Evolutionary conservation across 2,797 vertebrate species (phyloP), one percentile per base, ranked within the genome.

Genomic region (Coreius guichenoti): DNA sequence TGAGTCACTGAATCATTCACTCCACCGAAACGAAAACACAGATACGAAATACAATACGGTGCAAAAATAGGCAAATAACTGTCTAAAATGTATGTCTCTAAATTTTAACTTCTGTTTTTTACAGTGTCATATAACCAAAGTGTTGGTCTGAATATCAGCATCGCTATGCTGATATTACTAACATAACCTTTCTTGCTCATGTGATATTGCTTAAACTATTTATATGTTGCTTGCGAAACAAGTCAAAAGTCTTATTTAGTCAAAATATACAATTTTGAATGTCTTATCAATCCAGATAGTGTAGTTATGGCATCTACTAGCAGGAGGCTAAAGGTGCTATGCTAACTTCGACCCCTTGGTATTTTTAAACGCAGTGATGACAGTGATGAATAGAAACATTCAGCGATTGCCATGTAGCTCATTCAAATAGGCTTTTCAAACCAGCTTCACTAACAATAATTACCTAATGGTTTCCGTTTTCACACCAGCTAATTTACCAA

Each of bases 301-400:
- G 23, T 43, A 11, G 8, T 43, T 43, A 45, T 26, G n/a, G 54
- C 51, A 58, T 77, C 33, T 78, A 11, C 54, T 26, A 61, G 54
- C 33, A 5, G 14, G 33, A 56, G 5, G 23, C 33, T 26, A 43
- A 17, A 2, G 0, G 8, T 58, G 33, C 23, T 39, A 26, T 77
- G 75, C 7, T 77, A 77, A 77, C 54, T 61, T 61, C 61, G 54
- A 61, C 36, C 33, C 23, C 5, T 58, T 7, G 3, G 56, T 61
- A 72, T 69, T 81, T 83, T 86, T 36, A 75, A 72, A 85, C 63
- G 83, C 29, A 58, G 79, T 78, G 36, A 86, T 65, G 23, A 21
- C 23, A 72, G 26, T 36, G n/a, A 54, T 56, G 76, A 65, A 80
- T 80, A 47, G 36, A 80, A 69, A 61, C 36, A 7, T 68, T 70